These are phyloP conservation scores for Pangasius krempfi DNA, from an alignment of 2,797 vertebrate genomes.

Conservation along the genomic window DNA sequence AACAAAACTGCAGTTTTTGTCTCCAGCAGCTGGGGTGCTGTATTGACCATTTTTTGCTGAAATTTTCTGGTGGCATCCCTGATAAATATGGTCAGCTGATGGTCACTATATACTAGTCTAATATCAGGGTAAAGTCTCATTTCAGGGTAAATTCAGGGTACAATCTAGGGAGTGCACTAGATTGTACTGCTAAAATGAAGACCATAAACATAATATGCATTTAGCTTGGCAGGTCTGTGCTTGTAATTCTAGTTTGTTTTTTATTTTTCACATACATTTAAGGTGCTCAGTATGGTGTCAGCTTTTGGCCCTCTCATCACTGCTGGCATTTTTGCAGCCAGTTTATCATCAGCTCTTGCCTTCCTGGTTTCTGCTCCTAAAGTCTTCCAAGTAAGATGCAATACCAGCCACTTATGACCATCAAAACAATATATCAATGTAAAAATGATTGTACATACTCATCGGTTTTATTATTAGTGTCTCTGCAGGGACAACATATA, in stretches of 20 bases:
- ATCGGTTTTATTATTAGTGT: constrained; percentile 65
- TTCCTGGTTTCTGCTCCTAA: constrained; percentile 80
- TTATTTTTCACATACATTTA: background rate
- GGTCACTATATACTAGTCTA: too few species aligned
- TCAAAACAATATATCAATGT: background rate
- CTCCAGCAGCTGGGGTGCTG: too few species aligned
- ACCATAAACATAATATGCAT: background rate
- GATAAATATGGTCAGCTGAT: background rate
- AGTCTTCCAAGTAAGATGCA: constrained; percentile 74
- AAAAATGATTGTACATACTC: background rate
- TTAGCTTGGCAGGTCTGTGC: background rate
- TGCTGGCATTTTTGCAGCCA: constrained; percentile 77
- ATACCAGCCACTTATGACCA: background rate
- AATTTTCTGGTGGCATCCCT: too few species aligned
- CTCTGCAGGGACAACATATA: constrained; percentile 81
- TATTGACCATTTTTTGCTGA: too few species aligned
- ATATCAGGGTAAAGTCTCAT: background rate
- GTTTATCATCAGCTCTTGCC: constrained; percentile 78
- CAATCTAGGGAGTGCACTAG: background rate
- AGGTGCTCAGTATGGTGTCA: constrained; percentile 74
- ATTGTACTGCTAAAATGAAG: background rate
- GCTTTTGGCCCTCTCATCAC: constrained; percentile 73
- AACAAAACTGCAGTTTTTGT: too few species aligned
- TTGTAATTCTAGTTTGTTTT: background rate
- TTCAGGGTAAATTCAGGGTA: too few species aligned